Percentiles rank a stretch among this genome's conserved stretches.
Evolutionary conservation across 1,140 invertebrate species (phyloP).

Genomic region (Nomia melanderi): DNA sequence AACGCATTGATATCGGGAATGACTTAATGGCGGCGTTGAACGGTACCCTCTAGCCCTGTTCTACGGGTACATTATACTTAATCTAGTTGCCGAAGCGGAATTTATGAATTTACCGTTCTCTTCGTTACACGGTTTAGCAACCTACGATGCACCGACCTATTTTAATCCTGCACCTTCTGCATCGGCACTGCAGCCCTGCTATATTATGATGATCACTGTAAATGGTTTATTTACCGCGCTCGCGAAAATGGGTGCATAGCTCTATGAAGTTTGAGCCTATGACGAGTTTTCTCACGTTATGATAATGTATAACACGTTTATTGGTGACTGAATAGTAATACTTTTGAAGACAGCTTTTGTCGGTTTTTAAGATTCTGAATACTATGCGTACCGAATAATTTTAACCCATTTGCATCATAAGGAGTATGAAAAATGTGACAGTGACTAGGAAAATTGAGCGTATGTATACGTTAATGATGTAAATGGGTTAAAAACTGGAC

Average conservation of each 20-base stretch:
- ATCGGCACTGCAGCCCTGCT: background rate
- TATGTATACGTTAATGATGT: too few species aligned
- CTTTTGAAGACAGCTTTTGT: too few species aligned
- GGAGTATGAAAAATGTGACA: too few species aligned
- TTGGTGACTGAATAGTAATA: too few species aligned
- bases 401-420: too few species aligned
- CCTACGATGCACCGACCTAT: background rate
- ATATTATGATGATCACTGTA: background rate
- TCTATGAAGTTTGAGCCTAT: background rate
- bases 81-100: background rate
- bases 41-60: background rate
- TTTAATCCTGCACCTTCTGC: background rate
- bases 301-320: too few species aligned
- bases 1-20: background rate
- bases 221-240: background rate
- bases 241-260: background rate
- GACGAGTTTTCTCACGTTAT: too few species aligned
- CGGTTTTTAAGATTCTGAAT: too few species aligned
- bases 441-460: too few species aligned
- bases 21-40: background rate
- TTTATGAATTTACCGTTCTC: constrained; percentile 17
- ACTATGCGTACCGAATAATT: too few species aligned
- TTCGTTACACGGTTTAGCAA: background rate
- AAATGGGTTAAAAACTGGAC: too few species aligned
- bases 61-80: background rate